Evolutionary conservation across 2,888 invertebrate species (phyloP).

Genomic region (Mythimna impura): DNA sequence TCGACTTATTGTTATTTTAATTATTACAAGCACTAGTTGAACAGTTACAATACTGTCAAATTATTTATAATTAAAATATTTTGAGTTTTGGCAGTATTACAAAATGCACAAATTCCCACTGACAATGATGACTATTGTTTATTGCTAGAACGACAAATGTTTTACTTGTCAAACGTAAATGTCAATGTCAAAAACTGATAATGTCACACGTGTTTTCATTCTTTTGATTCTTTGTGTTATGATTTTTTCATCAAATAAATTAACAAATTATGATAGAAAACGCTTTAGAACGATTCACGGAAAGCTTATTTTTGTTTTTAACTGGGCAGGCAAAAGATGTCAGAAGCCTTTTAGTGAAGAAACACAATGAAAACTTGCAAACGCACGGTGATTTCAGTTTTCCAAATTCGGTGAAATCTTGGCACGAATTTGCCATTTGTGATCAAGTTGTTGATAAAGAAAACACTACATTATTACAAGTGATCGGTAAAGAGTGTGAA

Average conservation of each 20-base stretch:
- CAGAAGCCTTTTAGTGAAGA: slow-evolving; percentile 85
- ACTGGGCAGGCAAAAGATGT: slow-evolving; percentile 64
- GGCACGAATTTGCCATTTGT: slow-evolving; percentile 83
- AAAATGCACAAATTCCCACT: neutral
- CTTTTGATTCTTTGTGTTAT: slow-evolving; percentile 21
- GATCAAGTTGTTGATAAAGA: slow-evolving; percentile 50
- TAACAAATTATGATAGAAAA: slow-evolving; percentile 73
- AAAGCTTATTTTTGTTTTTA: slow-evolving; percentile 72
- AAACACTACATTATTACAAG: slow-evolving; percentile 71
- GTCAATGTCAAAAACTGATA: slow-evolving; percentile 28
- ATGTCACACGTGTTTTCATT: slow-evolving; percentile 45
- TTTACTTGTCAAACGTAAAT: neutral
- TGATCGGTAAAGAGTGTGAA: slow-evolving; percentile 75
- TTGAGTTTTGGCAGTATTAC: neutral
- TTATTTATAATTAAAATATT: too few relatives aligned
- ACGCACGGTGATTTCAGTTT: slow-evolving; percentile 92
- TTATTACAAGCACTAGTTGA: neutral
- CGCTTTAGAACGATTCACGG: slow-evolving; percentile 69
- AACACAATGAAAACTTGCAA: slow-evolving; percentile 90
- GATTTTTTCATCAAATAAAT: neutral
- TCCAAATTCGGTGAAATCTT: slow-evolving; percentile 89
- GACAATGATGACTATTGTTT: neutral
- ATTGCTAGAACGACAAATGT: neutral
- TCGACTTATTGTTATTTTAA: too few relatives aligned
- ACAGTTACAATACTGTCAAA: neutral